Evolutionary conservation across 2,797 vertebrate genomes (phyloP), one percentile per base, ranked within the genome.

Genomic region (Kryptopterus vitreolus): DNA sequence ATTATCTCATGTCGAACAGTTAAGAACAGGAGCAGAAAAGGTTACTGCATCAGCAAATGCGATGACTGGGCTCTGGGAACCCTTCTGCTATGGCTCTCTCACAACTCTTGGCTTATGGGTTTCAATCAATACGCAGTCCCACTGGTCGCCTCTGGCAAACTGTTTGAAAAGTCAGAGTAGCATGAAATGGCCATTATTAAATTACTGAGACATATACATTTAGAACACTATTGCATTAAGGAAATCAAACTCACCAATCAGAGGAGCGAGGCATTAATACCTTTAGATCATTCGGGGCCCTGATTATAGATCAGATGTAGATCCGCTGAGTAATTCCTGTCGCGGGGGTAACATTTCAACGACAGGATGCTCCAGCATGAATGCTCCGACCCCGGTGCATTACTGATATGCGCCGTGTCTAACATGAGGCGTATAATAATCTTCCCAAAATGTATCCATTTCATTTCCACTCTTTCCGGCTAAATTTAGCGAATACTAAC

Each of bases 181-280:
- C 85, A 94, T 92, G 91, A 94, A 93, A 93, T 92, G 90, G 90
- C 89, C 87, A 90, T 94, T 93, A 93, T 94, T 93, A 94, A 93
- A 93, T 94, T 92, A 94, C 92, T 85, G 90, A 88, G 90, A 92
- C 84, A 85, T 90, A 93, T 91, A 93, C 91, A 92, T 94, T 93
- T 91, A 91, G 92, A 92, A 91, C 88, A 91, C 89, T 88, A 92
- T 91, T 92, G 91, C 91, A 93, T 94, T 94, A 93, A 91, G 91
- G 90, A 90, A 83, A 91, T 92, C 90, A 91, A 91, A 88, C 89
- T 90, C 89, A 88, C 88, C 91, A 92, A 94, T 94, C 93, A 93
- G 90, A 87, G 84, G 86, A 89, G 89, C 84, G 87, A 90, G 86
- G 89, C 90, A 92, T 92, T 92, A 92, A 94, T 92, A 93, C 91